Evolutionary conservation across 2,888 invertebrate species (phyloP), one percentile per base, ranked within the genome.

Genomic region (Drosophila quinaria): DNA sequence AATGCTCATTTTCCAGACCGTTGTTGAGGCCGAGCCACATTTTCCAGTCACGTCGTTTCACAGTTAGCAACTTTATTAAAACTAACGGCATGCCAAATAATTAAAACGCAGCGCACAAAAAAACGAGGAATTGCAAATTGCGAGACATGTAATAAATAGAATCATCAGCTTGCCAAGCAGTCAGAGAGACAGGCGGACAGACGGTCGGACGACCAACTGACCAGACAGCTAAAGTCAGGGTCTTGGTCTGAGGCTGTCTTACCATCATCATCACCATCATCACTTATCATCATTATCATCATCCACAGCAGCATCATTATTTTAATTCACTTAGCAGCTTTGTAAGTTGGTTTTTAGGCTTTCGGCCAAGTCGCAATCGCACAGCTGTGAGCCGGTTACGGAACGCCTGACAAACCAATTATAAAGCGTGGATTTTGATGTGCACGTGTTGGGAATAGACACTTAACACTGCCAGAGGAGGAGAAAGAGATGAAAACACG

Each of bases 61-160:
- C 86, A 86, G 86, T 86, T 87, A 86, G 86, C 88, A 87, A 83
- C 87, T 86, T 86, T 87, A 86, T 86, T 86, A 86, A 85, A 86
- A 81, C 85, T 87, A 87, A 86, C 86, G 87, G 87, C 83, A 72
- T 52, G 79, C 76, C 68, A 76, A 82, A 82, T 84, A 87, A 87
- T 84, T 87, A 87, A 84, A 84, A 84, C 81, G 73, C 84, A 74
- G 72, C 67, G 55, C 35, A 74, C 62, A 58, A 63, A 47, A 63
- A 70, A 29, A 54, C 63, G 58, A 71, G 67, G 70, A 81, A 83
- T 84, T 59, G 84, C 87, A 86, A 84, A 86, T 84, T 86, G 86
- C 86, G 31, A 60, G 50, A 74, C 81, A 73, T 81, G 87, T 84
- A 84, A 84, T 86, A 84, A 84, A 84, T 86, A 81, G 83, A 86